A percentile compares a stretch with the other conserved stretches of the same genome.
Conservation (phyloP, 2,797 vertebrate genomes). For the Squalus acanthias region DNA sequence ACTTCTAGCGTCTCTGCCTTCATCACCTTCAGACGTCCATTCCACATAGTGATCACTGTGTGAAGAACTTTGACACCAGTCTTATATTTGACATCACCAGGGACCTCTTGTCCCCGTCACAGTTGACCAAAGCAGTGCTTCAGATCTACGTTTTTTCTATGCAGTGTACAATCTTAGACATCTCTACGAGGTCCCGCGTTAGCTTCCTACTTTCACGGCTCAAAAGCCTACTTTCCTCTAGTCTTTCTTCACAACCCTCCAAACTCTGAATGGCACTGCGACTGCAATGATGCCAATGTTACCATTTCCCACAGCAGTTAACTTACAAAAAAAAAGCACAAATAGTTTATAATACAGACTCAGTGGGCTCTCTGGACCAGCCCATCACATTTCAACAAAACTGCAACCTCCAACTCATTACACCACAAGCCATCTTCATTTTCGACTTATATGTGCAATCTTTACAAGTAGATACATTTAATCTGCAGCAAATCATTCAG, state of each 20-base stretch:
- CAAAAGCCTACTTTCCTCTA: not conserved
- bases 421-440: not conserved
- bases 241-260: not conserved
- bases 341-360: not conserved
- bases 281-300: not conserved
- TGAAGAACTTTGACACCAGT: not conserved
- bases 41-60: not conserved
- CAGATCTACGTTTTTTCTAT: not conserved
- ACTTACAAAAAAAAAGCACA: not conserved
- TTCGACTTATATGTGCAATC: no score
- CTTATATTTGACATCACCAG: not conserved
- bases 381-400: not conserved
- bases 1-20: not conserved
- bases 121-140: not conserved
- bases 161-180: not conserved
- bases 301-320: not conserved
- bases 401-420: not conserved
- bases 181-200: not conserved
- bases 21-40: not conserved
- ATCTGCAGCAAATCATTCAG: not conserved
- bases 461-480: not conserved
- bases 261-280: not conserved
- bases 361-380: not conserved
- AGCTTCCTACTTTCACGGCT: not conserved
- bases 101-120: not conserved